Conservation (phyloP, 2,113 vertebrate genomes). For the Hippocampus guttulatus region DNA sequence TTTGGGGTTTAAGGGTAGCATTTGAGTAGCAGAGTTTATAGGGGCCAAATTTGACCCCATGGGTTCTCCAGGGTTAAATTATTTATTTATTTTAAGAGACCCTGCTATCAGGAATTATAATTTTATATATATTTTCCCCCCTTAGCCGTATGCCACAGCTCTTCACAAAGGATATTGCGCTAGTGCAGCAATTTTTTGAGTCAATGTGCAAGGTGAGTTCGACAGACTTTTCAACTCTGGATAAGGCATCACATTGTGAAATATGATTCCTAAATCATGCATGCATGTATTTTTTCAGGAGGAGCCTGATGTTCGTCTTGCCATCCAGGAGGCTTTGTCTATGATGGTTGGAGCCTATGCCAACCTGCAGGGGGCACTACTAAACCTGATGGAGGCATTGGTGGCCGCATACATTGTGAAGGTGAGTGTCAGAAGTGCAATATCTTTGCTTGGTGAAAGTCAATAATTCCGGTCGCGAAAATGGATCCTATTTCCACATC, state of each 20-base stretch:
- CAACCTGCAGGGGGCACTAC: slow-evolving; percentile 90
- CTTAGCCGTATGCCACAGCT: slow-evolving; percentile 95
- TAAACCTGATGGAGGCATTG: slow-evolving; percentile 96
- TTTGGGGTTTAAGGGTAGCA: too few species aligned
- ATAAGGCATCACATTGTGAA: background rate
- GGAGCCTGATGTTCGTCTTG: slow-evolving; percentile 89
- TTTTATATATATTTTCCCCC: background rate
- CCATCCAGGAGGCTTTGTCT: slow-evolving; percentile 95
- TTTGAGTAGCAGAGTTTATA: too few species aligned
- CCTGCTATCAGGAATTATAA: background rate
- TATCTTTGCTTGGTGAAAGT: background rate
- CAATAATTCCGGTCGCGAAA: background rate
- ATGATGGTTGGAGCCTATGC: slow-evolving; percentile 98
- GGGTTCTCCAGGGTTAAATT: too few species aligned
- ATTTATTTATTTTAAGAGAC: background rate
- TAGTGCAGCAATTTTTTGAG: slow-evolving; percentile 98
- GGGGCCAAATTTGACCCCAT: too few species aligned
- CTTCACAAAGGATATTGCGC: slow-evolving; percentile 95
- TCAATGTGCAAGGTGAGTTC: slow-evolving; percentile 88
- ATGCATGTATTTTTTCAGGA: slow-evolving; percentile 69
- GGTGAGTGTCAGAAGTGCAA: slow-evolving; percentile 58
- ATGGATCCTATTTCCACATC: background rate
- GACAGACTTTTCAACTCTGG: background rate
- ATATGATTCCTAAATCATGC: background rate
- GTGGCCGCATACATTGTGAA: slow-evolving; percentile 94